Base-by-base conservation (phyloP, 2,888 invertebrate species). In the Heliothis peltigera region DNA sequence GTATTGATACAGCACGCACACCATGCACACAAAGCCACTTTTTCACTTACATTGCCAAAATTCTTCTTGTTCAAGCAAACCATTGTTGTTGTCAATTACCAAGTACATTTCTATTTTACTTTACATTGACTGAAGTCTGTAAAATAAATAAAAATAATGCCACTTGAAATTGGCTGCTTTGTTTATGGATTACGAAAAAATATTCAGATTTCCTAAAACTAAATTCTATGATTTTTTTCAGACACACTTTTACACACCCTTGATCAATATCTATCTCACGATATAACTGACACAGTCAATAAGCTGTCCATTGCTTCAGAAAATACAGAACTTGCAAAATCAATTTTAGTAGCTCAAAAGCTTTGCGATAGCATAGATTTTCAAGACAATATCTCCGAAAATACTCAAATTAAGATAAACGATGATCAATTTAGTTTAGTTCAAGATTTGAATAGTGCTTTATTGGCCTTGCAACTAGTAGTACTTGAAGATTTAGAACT, bases 381-480 rank as follows among this genome's bases (percentile, higher is more conserved):
- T 18, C 44, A 49, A 25, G 28, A 54, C 17, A 64, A 2, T n/a
- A 5, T 42, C 4, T 3, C 19, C 6, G 15, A 52, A 19, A 46
- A 32, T 25, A 28, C 8, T 2, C 35, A 43, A 44, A 22, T n/a
- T 8, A 39, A 21, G 0, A 21, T 56, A 17, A 63, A 15, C 17
- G 17, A 44, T 17, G 21, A 52, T 7, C 63, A 53, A 19, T 17
- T 52, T 19, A 1, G n/a, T 5, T 39, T 63, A 52, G 1, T 57
- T 12, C 52, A 53, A 32, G 43, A 70, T 4, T 44, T 70, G 46
- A 70, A 70, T 10, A 70, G 71, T 57, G 19, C 25, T 32, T 58
- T 70, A 21, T 64, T 70, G 10, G 32, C 58, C 52, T 55, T 70
- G 18, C 65, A 70, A 71, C 47, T 70, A 46, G 42, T 70, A 59